A percentile compares a stretch with the other conserved stretches of the same genome.
Conservation (phyloP, 2,888 invertebrate genomes). For the Noctua fimbriata region DNA sequence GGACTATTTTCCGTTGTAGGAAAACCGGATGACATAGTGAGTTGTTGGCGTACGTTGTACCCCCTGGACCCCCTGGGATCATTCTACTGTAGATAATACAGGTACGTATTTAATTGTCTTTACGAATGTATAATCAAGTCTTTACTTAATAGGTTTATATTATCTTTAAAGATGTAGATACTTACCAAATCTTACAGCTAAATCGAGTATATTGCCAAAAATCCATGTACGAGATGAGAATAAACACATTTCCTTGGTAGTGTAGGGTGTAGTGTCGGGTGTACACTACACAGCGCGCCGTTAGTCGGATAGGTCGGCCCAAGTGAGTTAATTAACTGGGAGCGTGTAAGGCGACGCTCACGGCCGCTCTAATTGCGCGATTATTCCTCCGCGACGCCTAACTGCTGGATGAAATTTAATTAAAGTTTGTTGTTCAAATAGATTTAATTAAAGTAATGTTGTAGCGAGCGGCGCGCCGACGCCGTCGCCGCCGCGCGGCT, state of each 20-base stretch:
- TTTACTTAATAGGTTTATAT: not conserved
- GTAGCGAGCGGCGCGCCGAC: slow-evolving; percentile 86
- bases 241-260: slow-evolving; percentile 55
- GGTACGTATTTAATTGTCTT: not conserved
- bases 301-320: slow-evolving; percentile 83
- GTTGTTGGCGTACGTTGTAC: not conserved
- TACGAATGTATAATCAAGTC: not conserved
- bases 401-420: slow-evolving; percentile 91
- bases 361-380: slow-evolving; percentile 90
- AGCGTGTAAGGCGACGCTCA: slow-evolving; percentile 90
- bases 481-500: slow-evolving; percentile 81
- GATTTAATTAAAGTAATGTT: slow-evolving; percentile 91
- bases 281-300: slow-evolving; percentile 73
- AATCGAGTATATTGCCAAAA: slow-evolving; percentile 31
- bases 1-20: not conserved
- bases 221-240: slow-evolving; percentile 42
- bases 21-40: not conserved
- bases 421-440: slow-evolving; percentile 91
- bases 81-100: not conserved
- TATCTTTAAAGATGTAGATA: not conserved
- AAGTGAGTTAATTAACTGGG: slow-evolving; percentile 90
- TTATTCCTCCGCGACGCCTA: slow-evolving; percentile 90
- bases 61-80: not conserved
- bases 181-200: not conserved
- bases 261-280: slow-evolving; percentile 67